Base-by-base conservation (phyloP, 2,113 vertebrate genomes). In the Phyllopteryx taeniolatus region DNA sequence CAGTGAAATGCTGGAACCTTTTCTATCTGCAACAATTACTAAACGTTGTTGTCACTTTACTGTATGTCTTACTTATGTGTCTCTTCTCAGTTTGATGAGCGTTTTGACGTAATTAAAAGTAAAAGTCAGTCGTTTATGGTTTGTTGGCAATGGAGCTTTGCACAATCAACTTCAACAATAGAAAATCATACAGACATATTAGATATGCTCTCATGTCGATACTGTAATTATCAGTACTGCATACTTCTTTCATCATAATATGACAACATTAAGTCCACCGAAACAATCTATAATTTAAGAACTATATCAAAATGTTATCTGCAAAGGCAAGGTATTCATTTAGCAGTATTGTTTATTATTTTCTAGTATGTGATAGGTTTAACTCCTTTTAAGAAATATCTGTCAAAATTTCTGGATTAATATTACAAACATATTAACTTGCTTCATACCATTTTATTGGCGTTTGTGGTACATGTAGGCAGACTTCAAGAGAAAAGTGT, bases 51-150 rank as follows among this genome's bases (percentile, higher is more conserved):
- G 20, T 69, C 74, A 69, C 54, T 33, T 22, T 5, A 65, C 11
- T 5, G 11, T 22, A 85, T 89, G 57, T 78, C 77, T 88, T 88
- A 90, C 88, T 91, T 13, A 88, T 80, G 56, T 1, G 44, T 79
- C 71, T 84, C 74, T 57, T 42, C 0, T 9, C 73, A 67, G 70
- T 79, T 83, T 84, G 76, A 79, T 71, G 72, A 63, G 68, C 66
- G 17, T 59, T 57, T 54, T 44, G 31, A 70, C 31, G 71, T 76
- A 68, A 74, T 83, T 80, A 69, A 68, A 67, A 70, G 68, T 70
- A 75, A 54, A 76, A 81, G 43, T 72, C 47, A 19, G 59, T 74
- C 65, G 69, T 79, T 35, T 6, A 22, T 42, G 9, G 78, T 77
- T 74, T 73, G 78, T 31, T 59, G 57, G 9, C 72, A 42, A 22